phyloP scores from a whole-genome alignment of 1,140 invertebrate species.

The Dinoponera quadriceps region DNA sequence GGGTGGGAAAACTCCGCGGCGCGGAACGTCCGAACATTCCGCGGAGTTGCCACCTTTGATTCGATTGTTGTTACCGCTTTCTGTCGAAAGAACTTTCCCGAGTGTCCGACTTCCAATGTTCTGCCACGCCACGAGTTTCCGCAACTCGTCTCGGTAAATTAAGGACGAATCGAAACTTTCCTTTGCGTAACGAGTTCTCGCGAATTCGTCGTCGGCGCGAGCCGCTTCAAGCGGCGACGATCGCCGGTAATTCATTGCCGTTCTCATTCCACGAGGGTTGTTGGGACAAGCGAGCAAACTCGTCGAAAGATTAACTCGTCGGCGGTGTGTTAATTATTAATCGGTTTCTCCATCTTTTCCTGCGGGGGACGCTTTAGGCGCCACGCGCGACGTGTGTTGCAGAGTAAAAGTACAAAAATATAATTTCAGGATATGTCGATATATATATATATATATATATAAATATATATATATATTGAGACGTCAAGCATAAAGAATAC shows the following conservation, averaged over 20 bases:
- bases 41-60: constrained; percentile 17
- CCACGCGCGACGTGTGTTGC: constrained; percentile 9
- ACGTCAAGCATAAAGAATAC: constrained; percentile 58
- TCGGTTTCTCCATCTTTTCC: neutral
- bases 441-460: constrained; percentile 60
- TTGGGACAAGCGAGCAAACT: constrained; percentile 9
- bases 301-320: neutral
- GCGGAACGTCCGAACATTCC: neutral
- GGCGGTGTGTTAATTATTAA: constrained; percentile 19
- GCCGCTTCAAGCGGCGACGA: constrained; percentile 47
- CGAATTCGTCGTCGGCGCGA: constrained; percentile 8
- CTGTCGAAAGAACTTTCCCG: constrained; percentile 54
- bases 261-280: neutral
- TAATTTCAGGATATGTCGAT: constrained; percentile 79
- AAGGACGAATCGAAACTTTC: constrained; percentile 41
- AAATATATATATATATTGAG: no score
- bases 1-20: neutral
- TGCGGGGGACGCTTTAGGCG: neutral
- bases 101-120: constrained; percentile 21
- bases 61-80: constrained; percentile 19
- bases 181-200: neutral
- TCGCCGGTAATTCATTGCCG: constrained; percentile 55
- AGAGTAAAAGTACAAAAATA: constrained; percentile 80
- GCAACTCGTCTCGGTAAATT: neutral
- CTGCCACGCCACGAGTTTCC: neutral